These are phyloP conservation scores for Apodemia mormo DNA, from an alignment of 2,888 invertebrate genomes.

Conservation along the genomic window DNA sequence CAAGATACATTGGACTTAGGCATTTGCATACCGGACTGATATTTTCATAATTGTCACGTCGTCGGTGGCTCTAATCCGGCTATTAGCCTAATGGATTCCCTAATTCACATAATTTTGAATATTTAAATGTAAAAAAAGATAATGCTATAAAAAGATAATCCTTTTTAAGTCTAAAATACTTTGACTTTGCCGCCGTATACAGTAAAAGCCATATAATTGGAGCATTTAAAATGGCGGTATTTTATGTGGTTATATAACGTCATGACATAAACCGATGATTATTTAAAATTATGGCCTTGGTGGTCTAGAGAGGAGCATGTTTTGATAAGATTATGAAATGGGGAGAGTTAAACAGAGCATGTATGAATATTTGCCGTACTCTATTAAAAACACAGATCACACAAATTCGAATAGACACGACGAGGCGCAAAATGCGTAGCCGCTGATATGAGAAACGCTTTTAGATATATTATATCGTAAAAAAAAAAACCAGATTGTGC, in stretches of 20 bases:
- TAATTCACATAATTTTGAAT: conserved; percentile 71
- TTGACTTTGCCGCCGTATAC: conserved; percentile 35
- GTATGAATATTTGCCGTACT: too few species aligned
- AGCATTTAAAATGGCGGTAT: conserved; percentile 35
- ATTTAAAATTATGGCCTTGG: neutral
- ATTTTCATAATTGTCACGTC: conserved; percentile 74
- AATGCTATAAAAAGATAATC: conserved; percentile 24
- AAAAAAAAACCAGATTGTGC: too few species aligned
- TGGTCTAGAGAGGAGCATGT: neutral
- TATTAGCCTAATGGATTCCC: conserved; percentile 77
- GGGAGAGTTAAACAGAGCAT: neutral
- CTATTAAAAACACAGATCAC: too few species aligned
- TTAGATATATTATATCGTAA: too few species aligned
- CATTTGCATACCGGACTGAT: conserved; percentile 74
- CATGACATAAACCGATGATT: too few species aligned
- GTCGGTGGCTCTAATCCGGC: conserved; percentile 65
- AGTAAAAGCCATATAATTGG: conserved; percentile 55
- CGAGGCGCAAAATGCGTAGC: too few species aligned
- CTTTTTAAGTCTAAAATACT: conserved; percentile 30
- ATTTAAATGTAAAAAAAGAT: conserved; percentile 52
- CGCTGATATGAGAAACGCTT: too few species aligned
- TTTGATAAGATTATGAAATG: too few species aligned
- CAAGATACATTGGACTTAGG: conserved; percentile 59
- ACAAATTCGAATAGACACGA: too few species aligned
- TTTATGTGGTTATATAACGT: neutral